A percentile compares a stretch with the other conserved stretches of the same genome.
These are phyloP conservation scores for Channa argus DNA, from an alignment of 2,113 vertebrate species.

Conservation along the genomic window DNA sequence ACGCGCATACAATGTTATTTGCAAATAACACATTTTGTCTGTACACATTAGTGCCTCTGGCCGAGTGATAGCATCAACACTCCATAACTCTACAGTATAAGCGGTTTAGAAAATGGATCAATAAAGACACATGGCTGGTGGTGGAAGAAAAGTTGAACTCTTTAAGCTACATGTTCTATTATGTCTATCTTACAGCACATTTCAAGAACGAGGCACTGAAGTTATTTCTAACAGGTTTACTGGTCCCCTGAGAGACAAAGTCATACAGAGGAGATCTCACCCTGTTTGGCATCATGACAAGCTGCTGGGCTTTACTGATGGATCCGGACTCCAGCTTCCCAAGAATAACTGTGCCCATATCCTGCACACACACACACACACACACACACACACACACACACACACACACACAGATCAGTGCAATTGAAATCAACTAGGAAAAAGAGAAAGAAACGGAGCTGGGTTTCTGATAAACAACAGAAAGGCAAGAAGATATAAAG, in stretches of 20 bases:
- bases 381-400: background rate
- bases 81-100: no score
- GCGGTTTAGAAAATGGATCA: background rate
- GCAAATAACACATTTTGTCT: conserved; percentile 1
- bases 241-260: background rate
- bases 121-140: background rate
- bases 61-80: no score
- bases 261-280: conserved; percentile 75
- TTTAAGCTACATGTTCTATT: conserved; percentile 2
- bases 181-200: background rate
- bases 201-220: background rate
- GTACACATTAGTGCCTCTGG: background rate
- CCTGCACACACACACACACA: conserved; percentile 78
- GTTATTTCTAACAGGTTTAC: conserved; percentile 1
- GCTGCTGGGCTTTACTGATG: conserved; percentile 97
- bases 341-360: conserved; percentile 98
- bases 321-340: conserved; percentile 97
- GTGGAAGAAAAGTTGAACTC: background rate
- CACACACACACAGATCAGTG: background rate
- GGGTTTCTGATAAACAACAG: background rate
- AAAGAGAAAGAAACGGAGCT: no score
- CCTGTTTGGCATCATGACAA: conserved; percentile 99
- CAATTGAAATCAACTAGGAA: background rate
- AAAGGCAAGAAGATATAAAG: conserved; percentile 26
- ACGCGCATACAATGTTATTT: background rate